Evolutionary conservation across 2,888 invertebrate genomes (phyloP), one percentile per base, ranked within the genome.

Genomic region (Trypoxylon attenuatum): DNA sequence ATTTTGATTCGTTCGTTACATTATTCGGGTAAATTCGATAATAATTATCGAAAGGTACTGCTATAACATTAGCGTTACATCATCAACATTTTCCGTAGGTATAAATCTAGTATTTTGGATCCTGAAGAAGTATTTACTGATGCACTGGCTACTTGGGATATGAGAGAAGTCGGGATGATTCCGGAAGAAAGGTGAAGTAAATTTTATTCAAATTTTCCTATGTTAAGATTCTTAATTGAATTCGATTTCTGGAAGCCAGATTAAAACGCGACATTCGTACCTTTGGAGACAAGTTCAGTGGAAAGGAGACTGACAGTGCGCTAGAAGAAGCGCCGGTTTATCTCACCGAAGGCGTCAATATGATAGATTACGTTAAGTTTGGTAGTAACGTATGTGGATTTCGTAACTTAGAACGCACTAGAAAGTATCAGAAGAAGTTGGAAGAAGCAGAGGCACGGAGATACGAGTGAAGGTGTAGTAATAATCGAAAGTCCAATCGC

Each of bases 61-160:
- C 4, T 41, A 23, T 22, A 10, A n/a, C n/a, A n/a, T n/a, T n/a
- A n/a, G n/a, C n/a, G n/a, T n/a, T n/a, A n/a, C n/a, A n/a, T n/a
- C n/a, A n/a, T n/a, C n/a, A n/a, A n/a, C n/a, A n/a, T n/a, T 38
- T 23, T 52, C 39, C 25, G 6, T 29, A 69, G 69, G 27, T 90
- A 88, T 73, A 90, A 89, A 71, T 90, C 91, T 0, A 86, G 91
- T 51, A 91, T 91, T 75, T 80, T 92, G 62, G 92, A 92, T 81
- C 90, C 92, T 0, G 92, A 92, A 78, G 91, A 91, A 72, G 91
- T 91, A 1, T 86, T 92, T 22, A 84, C 90, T 2, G 89, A 90
- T 29, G 92, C 92, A 0, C 87, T 92, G 69, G 90, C 91, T 43
- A 90, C 91, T 53, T 92, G 92, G 91, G 92, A 92, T 76, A 88